These are phyloP conservation scores for Epistrophe grossulariae DNA, from an alignment of 2,888 invertebrate species.

Conservation along the genomic window DNA sequence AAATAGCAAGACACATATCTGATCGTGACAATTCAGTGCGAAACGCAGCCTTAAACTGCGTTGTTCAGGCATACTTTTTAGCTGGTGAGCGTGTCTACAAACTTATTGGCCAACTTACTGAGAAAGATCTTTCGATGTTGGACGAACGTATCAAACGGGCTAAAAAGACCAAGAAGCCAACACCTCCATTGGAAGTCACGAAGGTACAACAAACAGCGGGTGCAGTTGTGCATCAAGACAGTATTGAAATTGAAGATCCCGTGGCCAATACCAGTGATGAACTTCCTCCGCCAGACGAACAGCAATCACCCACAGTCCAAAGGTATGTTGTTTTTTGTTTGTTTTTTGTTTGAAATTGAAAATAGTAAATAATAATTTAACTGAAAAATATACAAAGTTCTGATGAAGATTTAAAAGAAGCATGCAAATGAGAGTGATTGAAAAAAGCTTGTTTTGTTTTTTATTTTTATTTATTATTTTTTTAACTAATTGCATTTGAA, in stretches of 20 bases:
- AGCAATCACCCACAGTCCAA: slow-evolving; percentile 78
- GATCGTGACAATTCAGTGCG: slow-evolving; percentile 98
- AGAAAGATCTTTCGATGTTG: slow-evolving; percentile 96
- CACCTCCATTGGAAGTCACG: slow-evolving; percentile 81
- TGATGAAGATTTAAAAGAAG: slow-evolving; percentile 45
- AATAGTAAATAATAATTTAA: neutral
- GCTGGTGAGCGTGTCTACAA: slow-evolving; percentile 96
- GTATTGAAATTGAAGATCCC: slow-evolving; percentile 83
- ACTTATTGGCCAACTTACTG: slow-evolving; percentile 95
- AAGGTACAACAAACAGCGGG: slow-evolving; percentile 82
- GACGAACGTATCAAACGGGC: slow-evolving; percentile 98
- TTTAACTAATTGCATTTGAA: slow-evolving; percentile 77
- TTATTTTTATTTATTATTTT: slow-evolving; percentile 42
- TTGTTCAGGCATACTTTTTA: slow-evolving; percentile 94
- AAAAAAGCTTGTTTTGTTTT: slow-evolving; percentile 59
- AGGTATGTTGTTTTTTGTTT: slow-evolving; percentile 41
- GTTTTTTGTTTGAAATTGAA: neutral
- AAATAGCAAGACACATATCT: slow-evolving; percentile 96
- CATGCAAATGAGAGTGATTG: slow-evolving; percentile 66
- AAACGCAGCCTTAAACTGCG: slow-evolving; percentile 97
- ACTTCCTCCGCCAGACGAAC: slow-evolving; percentile 81
- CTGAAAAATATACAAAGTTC: neutral
- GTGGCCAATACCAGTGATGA: slow-evolving; percentile 82
- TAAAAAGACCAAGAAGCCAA: slow-evolving; percentile 87
- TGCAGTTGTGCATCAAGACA: slow-evolving; percentile 81